Evolutionary conservation across 1,140 invertebrate genomes (phyloP).

Genomic region (Drosophila equinoxialis): DNA sequence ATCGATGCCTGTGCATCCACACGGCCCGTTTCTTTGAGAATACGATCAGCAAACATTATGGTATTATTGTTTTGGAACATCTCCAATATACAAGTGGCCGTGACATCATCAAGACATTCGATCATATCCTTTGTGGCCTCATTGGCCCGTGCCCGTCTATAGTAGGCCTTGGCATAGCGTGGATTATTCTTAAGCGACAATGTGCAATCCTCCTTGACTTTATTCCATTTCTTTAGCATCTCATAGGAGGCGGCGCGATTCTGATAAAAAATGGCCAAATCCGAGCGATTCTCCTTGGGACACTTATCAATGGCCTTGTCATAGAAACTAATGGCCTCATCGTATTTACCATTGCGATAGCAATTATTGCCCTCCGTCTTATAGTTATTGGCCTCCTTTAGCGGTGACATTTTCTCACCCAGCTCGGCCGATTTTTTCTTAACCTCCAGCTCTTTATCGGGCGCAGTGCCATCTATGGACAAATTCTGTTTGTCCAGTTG

Average conservation of each 20-base stretch:
- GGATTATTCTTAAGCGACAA: conserved; percentile 93
- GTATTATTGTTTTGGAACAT: conserved; percentile 91
- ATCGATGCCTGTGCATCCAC: conserved; percentile 89
- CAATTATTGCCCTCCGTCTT: conserved; percentile 95
- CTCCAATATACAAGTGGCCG: conserved; percentile 95
- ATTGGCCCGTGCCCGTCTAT: conserved; percentile 91
- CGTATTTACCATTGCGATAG: conserved; percentile 93
- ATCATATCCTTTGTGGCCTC: conserved; percentile 91
- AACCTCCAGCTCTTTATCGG: conserved; percentile 83
- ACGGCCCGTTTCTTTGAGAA: conserved; percentile 90
- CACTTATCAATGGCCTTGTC: conserved; percentile 94
- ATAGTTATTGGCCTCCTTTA: conserved; percentile 83
- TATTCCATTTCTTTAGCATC: conserved; percentile 93
- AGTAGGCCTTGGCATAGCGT: conserved; percentile 94
- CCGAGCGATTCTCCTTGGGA: conserved; percentile 88
- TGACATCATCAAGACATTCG: conserved; percentile 94
- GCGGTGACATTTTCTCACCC: conserved; percentile 84
- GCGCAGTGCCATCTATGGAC: conserved; percentile 83
- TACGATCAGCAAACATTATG: conserved; percentile 91
- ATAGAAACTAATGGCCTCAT: conserved; percentile 94
- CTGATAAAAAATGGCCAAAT: conserved; percentile 96
- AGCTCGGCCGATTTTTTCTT: conserved; percentile 84
- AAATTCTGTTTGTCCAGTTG: conserved; percentile 81
- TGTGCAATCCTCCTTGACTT: conserved; percentile 94
- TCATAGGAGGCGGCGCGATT: conserved; percentile 98